phyloP scores from a whole-genome alignment of 1,140 invertebrate species.

The Drosophila pandora region DNA sequence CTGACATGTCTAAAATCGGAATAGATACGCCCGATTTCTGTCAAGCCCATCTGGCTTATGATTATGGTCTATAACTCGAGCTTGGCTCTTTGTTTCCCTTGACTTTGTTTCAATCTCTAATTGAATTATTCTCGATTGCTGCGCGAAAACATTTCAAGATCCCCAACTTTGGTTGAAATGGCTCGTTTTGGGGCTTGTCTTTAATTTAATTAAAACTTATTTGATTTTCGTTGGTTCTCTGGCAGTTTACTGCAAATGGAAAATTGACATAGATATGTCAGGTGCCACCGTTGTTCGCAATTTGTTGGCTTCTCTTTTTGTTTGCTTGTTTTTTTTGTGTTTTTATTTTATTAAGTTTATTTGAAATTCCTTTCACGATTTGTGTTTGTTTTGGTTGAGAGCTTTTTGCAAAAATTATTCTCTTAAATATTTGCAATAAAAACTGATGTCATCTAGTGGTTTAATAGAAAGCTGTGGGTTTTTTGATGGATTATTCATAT shows the following conservation, averaged over 20 bases:
- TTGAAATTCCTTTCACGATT: conserved; percentile 67
- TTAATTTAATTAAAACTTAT: conserved; percentile 75
- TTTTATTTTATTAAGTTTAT: conserved; percentile 20
- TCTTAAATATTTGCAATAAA: conserved; percentile 47
- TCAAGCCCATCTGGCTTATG: conserved; percentile 42
- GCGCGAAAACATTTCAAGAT: conserved; percentile 26
- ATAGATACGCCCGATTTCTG: conserved; percentile 60
- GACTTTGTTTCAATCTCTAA: conserved; percentile 33
- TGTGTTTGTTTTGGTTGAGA: conserved; percentile 37
- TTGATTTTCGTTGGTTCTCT: conserved; percentile 31
- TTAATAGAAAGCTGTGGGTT: conserved; percentile 41
- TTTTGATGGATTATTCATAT: conserved; percentile 15
- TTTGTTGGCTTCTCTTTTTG: conserved; percentile 53
- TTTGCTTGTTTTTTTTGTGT: conserved; percentile 17
- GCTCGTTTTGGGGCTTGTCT: conserved; percentile 39
- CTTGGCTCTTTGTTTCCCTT: conserved; percentile 22
- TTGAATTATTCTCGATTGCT: conserved; percentile 44
- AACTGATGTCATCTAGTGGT: conserved; percentile 54
- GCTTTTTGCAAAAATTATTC: conserved; percentile 37
- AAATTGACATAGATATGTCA: conserved; percentile 63
- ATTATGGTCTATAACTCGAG: conserved; percentile 1
- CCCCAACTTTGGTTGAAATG: conserved; percentile 8
- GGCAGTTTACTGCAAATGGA: conserved; percentile 50
- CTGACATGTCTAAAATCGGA: conserved; percentile 27
- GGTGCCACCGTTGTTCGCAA: conserved; percentile 14